Evolutionary conservation across 2,113 vertebrate genomes (phyloP), one percentile per base, ranked within the genome.

Genomic region (Amia ocellicauda): DNA sequence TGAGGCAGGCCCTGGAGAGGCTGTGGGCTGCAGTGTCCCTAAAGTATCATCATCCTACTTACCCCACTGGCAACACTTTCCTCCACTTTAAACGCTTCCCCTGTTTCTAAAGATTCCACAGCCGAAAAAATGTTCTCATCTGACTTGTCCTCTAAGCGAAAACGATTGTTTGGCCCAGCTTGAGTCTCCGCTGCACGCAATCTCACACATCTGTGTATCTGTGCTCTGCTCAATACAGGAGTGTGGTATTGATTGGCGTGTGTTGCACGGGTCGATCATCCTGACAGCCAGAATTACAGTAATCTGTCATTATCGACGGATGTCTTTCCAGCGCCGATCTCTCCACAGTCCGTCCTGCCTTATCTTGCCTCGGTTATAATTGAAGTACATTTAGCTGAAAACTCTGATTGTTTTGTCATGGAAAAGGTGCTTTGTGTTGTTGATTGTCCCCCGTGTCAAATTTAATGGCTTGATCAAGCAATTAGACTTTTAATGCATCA

Each of bases 291-390:
- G 93, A 98, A 97, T 98, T 96, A 94, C 93, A 95, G 95, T 95
- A 93, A 98, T 98, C 94, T 96, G 93, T 97, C 93, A 93, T 93
- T 95, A 96, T 97, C 95, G 93, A 97, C 93, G 87, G 84, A 87
- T 87, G 78, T 89, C 88, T 92, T 90, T 90, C 81, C 84, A 71
- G 84, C 86, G 88, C 78, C 86, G 83, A 89, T 89, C 88, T 81
- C 85, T 88, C 74, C 72, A 83, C 88, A 74, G 66, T 84, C 89
- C 84, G 78, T 86, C 75, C 70, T 64, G 7, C 40, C 26, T 41
- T 43, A 22, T 85, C 81, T 88, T 84, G 68, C 62, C 73, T 79
- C 73, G 74, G 77, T 84, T 80, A 71, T 83, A 74, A 81, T 84
- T 83, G 74, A 85, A 83, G 82, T 80, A 69, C 80, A 81, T 88